A percentile compares a stretch with the other conserved stretches of the same genome.
Conservation (phyloP, 1,140 invertebrate genomes). For the Melipona quadrifasciata region DNA sequence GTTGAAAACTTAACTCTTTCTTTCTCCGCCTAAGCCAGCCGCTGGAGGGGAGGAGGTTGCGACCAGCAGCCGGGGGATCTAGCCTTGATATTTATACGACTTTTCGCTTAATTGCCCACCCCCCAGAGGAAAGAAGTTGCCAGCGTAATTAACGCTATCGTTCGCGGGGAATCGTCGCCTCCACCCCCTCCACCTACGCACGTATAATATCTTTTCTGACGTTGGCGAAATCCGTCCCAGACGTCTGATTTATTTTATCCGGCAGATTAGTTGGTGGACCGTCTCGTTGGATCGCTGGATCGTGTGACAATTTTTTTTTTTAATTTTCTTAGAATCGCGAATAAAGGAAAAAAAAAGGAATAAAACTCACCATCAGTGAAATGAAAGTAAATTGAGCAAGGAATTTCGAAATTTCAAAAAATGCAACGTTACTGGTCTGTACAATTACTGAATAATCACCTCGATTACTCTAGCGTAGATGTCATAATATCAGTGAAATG, state of each 20-base stretch:
- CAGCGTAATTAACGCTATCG: constrained; percentile 70
- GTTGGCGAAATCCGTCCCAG: background rate
- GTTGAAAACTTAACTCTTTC: constrained; percentile 74
- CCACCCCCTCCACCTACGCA: background rate
- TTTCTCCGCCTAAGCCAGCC: constrained; percentile 57
- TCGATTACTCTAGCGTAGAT: too few relatives aligned
- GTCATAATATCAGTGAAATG: too few relatives aligned
- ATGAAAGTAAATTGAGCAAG: too few relatives aligned
- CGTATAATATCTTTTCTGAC: constrained; percentile 35
- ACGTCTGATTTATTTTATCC: background rate
- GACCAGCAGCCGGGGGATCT: constrained; percentile 30
- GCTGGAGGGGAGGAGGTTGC: constrained; percentile 17
- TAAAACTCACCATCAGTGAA: too few relatives aligned
- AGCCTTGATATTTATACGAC: constrained; percentile 69
- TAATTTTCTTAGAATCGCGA: too few relatives aligned
- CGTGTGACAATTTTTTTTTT: too few relatives aligned
- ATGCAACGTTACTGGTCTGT: too few relatives aligned
- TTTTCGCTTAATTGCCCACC: constrained; percentile 71
- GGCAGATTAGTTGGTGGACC: background rate
- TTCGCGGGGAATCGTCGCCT: constrained; percentile 57
- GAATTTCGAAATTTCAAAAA: too few relatives aligned
- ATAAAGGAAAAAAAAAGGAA: too few relatives aligned
- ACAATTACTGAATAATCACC: too few relatives aligned
- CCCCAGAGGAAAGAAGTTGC: constrained; percentile 66
- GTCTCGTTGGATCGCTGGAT: too few relatives aligned